A percentile compares a stretch with the other conserved stretches of the same genome.
These are phyloP conservation scores for Meloidogyne chitwoodi DNA, from an alignment of 1,140 invertebrate species.

Conservation along the genomic window DNA sequence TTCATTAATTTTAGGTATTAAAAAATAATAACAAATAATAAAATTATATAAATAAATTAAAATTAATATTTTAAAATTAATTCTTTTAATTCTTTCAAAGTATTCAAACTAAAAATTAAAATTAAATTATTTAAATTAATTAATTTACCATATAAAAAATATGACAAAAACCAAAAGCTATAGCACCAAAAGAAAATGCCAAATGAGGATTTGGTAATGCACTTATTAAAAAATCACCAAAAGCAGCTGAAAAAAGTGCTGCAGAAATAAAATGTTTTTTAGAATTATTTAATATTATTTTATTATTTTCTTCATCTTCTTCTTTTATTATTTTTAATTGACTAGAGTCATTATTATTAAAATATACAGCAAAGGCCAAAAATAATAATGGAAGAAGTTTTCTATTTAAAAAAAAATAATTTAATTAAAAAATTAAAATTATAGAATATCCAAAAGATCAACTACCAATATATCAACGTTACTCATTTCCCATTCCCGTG, in stretches of 20 bases:
- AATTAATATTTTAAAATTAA: slow-evolving; percentile 12
- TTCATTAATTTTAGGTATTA: slow-evolving; percentile 23
- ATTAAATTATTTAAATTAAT: too few relatives aligned
- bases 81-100: neutral
- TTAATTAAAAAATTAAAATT: neutral
- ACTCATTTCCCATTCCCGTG: too few relatives aligned
- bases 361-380: slow-evolving; percentile 17
- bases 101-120: slow-evolving; percentile 16
- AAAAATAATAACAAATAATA: slow-evolving; percentile 27
- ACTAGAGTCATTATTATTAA: neutral
- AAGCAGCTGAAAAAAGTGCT: slow-evolving; percentile 19
- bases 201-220: slow-evolving; percentile 10
- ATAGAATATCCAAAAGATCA: too few relatives aligned
- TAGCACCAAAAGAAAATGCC: slow-evolving; percentile 18
- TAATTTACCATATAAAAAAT: slow-evolving; percentile 33
- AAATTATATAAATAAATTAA: slow-evolving; percentile 15
- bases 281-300: neutral
- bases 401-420: slow-evolving; percentile 12
- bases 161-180: slow-evolving; percentile 28
- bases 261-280: slow-evolving; percentile 3
- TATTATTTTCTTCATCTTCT: neutral
- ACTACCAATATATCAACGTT: too few relatives aligned
- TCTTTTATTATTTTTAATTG: neutral
- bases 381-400: slow-evolving; percentile 26
- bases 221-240: slow-evolving; percentile 32